Percentiles rank a stretch among this genome's conserved stretches.
Evolutionary conservation across 2,888 invertebrate species (phyloP).

Genomic region (Bursaphelenchus okinawaensis): DNA sequence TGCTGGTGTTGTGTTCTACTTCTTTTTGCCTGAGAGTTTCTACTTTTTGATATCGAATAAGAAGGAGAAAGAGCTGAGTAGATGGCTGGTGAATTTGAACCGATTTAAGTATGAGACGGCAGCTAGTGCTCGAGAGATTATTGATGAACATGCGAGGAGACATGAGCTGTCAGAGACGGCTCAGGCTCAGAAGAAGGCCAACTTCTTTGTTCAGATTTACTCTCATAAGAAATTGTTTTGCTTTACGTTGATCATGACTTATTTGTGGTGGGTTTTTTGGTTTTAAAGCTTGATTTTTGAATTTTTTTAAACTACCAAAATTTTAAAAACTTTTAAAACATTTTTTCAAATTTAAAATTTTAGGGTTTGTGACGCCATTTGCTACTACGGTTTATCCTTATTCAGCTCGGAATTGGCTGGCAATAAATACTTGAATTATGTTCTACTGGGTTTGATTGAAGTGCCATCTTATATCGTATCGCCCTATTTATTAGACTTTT

Average conservation of each 20-base stretch:
- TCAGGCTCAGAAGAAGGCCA: background rate
- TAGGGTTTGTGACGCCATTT: slow-evolving; percentile 22
- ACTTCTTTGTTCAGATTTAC: slow-evolving; percentile 24
- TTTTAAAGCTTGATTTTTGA: background rate
- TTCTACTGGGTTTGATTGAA: slow-evolving; percentile 41
- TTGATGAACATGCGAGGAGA: background rate
- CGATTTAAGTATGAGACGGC: background rate
- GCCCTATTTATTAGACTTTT: slow-evolving; percentile 35
- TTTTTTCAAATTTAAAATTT: slow-evolving; percentile 6
- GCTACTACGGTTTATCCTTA: slow-evolving; percentile 48
- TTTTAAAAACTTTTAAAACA: background rate
- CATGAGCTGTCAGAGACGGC: background rate
- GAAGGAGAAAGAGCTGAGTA: slow-evolving; percentile 23
- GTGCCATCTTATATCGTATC: slow-evolving; percentile 44
- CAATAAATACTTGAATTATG: slow-evolving; percentile 45
- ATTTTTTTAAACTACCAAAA: slow-evolving; percentile 7
- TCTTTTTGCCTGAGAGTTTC: slow-evolving; percentile 37
- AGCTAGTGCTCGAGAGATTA: background rate
- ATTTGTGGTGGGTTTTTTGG: slow-evolving; percentile 27
- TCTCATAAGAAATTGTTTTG: slow-evolving; percentile 23
- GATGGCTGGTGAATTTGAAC: slow-evolving; percentile 28
- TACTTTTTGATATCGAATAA: slow-evolving; percentile 31
- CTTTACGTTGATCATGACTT: slow-evolving; percentile 34
- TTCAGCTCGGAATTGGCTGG: slow-evolving; percentile 44
- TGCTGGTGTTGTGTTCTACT: slow-evolving; percentile 22